These are phyloP conservation scores for Talpa occidentalis DNA, from an alignment of 2,113 vertebrate species.

Conservation along the genomic window DNA sequence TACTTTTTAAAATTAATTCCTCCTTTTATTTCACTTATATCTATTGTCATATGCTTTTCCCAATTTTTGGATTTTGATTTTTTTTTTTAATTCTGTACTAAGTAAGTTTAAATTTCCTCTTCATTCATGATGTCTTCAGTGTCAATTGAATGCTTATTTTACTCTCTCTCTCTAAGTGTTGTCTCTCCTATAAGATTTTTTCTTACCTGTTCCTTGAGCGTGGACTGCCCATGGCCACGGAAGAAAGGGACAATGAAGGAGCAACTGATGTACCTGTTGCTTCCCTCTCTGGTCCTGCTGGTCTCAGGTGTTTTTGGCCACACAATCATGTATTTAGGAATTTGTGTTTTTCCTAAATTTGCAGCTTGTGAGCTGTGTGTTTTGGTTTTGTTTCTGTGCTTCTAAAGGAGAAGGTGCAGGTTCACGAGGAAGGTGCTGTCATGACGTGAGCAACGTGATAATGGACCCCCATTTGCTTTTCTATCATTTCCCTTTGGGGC, in stretches of 20 bases:
- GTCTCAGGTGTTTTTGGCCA: not conserved
- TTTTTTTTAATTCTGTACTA: not conserved
- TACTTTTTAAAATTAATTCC: not conserved
- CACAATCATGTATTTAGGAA: not conserved
- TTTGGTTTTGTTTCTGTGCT: not conserved
- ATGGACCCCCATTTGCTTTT: not conserved
- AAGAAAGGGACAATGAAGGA: not conserved
- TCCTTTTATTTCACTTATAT: not conserved
- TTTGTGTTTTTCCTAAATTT: slow-evolving; percentile 1
- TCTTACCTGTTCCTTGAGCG: not conserved
- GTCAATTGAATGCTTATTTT: too few relatives aligned
- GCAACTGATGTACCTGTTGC: not conserved
- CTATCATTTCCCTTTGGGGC: not conserved
- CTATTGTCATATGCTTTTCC: not conserved
- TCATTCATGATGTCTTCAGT: not conserved
- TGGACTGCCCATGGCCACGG: not conserved
- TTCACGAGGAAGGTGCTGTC: not conserved
- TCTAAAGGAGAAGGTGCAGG: not conserved
- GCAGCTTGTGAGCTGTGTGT: not conserved
- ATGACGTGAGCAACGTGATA: not conserved
- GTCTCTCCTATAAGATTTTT: not conserved
- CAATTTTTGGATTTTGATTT: not conserved
- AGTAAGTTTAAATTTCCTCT: not conserved
- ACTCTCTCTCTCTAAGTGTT: not conserved
- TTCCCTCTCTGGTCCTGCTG: not conserved